Conservation (phyloP, 2,797 vertebrate species). For the Falco novaeseelandiae region DNA sequence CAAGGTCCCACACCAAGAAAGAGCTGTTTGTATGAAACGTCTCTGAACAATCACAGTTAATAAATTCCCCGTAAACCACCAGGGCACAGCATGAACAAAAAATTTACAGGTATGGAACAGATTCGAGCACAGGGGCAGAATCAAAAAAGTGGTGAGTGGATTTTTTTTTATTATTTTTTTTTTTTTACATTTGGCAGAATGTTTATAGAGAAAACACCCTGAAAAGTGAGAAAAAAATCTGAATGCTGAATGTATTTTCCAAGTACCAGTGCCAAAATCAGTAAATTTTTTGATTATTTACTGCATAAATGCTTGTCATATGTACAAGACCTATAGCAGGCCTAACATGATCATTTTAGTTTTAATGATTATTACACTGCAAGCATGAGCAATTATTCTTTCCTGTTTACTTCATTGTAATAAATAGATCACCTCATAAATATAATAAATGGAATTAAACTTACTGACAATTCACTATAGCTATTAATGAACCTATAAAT, state of each 20-base stretch:
- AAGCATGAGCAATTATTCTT: neutral
- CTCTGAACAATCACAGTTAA: conserved; percentile 25
- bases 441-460: neutral
- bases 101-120: conserved; percentile 3
- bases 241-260: conserved; percentile 59
- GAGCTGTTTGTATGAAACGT: neutral
- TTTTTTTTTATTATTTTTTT: conserved; percentile 1
- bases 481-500: neutral
- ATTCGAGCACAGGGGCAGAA: neutral
- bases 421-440: neutral
- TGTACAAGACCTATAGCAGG: neutral
- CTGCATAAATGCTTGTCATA: conserved; percentile 49
- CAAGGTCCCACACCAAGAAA: neutral
- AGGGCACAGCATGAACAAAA: neutral
- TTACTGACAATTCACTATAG: neutral
- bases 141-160: conserved; percentile 25
- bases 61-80: neutral
- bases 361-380: neutral
- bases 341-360: neutral
- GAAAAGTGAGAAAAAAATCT: conserved; percentile 47
- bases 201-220: conserved; percentile 55
- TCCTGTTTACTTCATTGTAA: neutral
- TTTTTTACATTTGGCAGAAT: conserved; percentile 47
- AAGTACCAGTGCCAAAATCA: conserved; percentile 58
- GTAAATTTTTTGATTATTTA: conserved; percentile 69